These are phyloP conservation scores for Petrolisthes manimaculis DNA, from an alignment of 2,888 invertebrate species.

Conservation along the genomic window DNA sequence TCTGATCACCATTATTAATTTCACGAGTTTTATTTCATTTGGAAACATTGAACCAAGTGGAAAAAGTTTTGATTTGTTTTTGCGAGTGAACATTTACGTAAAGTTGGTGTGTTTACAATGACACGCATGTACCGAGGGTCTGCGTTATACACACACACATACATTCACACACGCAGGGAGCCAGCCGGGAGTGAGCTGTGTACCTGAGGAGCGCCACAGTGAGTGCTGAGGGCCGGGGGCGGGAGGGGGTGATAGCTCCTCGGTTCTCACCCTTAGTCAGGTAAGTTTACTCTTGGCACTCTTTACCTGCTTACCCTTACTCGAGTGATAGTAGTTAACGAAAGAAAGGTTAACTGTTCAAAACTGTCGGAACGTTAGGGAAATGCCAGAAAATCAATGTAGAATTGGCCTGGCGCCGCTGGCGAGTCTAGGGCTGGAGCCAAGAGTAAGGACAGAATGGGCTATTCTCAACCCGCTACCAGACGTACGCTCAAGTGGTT, in stretches of 20 bases:
- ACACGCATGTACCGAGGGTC: not conserved
- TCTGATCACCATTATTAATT: no score
- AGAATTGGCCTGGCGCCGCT: conserved; percentile 54
- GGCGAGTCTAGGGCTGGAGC: conserved; percentile 49
- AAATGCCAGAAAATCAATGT: conserved; percentile 36
- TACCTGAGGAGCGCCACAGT: conserved; percentile 51
- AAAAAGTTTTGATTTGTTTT: no score
- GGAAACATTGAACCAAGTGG: no score
- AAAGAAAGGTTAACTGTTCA: not conserved
- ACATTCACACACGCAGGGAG: conserved; percentile 16
- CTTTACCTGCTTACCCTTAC: not conserved
- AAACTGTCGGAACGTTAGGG: not conserved
- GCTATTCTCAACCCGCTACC: conserved; percentile 49
- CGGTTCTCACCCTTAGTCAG: conserved; percentile 43
- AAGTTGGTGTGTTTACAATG: not conserved
- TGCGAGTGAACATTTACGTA: not conserved
- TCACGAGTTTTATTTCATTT: no score
- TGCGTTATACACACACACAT: conserved; percentile 2
- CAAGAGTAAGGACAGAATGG: conserved; percentile 54
- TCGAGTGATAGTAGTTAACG: not conserved
- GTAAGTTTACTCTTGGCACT: conserved; percentile 12
- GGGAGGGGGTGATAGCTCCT: conserved; percentile 42
- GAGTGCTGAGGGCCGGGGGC: conserved; percentile 51
- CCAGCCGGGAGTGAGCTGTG: conserved; percentile 19
- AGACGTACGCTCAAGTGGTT: conserved; percentile 19